Percentiles rank a stretch among this genome's conserved stretches.
phyloP scores from a whole-genome alignment of 2,797 vertebrate species.

The Xerus rutilus region DNA sequence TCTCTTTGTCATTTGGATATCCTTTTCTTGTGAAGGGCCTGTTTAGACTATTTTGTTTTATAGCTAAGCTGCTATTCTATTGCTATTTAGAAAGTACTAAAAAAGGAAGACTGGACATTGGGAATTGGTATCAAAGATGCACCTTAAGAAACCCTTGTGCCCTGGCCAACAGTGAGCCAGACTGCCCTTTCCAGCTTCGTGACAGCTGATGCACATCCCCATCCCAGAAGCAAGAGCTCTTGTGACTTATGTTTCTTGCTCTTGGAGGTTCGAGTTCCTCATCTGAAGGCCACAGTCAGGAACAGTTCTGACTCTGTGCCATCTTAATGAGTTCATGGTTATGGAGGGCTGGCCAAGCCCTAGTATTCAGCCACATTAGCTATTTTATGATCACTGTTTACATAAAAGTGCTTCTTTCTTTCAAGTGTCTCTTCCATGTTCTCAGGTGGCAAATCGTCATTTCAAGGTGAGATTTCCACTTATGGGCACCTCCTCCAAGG shows the following conservation, averaged over 20 bases:
- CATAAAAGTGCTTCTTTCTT: background rate
- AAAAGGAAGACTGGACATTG: background rate
- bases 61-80: background rate
- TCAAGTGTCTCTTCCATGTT: background rate
- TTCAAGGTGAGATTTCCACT: background rate
- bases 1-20: background rate
- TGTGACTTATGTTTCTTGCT: background rate
- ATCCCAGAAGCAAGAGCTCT: too few relatives aligned
- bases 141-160: background rate
- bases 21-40: background rate
- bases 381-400: background rate
- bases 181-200: background rate
- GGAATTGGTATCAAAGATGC: background rate
- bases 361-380: background rate
- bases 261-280: background rate
- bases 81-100: background rate
- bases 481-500: background rate
- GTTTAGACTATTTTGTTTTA: background rate
- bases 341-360: accelerated
- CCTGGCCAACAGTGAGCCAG: background rate
- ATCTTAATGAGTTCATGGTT: background rate
- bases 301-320: background rate
- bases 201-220: too few relatives aligned
- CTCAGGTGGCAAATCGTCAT: background rate
- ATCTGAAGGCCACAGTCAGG: background rate